These are phyloP conservation scores for Hiodon alosoides DNA, from an alignment of 2,113 vertebrate species.

Conservation along the genomic window DNA sequence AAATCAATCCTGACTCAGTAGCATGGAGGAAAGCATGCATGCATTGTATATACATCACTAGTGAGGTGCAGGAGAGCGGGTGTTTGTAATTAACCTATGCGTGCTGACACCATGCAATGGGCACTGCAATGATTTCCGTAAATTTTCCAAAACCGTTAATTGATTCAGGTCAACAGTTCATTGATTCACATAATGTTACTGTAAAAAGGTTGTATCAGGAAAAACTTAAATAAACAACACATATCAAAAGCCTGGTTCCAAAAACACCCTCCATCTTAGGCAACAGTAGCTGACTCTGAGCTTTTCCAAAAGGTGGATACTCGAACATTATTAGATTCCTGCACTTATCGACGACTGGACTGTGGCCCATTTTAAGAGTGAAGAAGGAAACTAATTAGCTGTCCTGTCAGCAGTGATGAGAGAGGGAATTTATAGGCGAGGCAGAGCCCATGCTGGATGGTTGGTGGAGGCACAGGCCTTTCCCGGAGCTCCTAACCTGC, in stretches of 20 bases:
- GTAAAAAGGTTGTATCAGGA: not conserved
- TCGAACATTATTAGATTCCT: constrained; percentile 9
- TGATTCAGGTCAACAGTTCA: not conserved
- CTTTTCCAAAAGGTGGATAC: constrained; percentile 6
- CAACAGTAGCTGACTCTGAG: not conserved
- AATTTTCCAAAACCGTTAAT: not conserved
- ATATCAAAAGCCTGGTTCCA: not conserved
- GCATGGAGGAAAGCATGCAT: constrained; percentile 41
- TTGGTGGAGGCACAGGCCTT: constrained; percentile 11
- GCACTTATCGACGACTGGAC: not conserved
- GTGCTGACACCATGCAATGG: not conserved
- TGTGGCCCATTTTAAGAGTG: constrained; percentile 9
- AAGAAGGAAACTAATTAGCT: constrained; percentile 22
- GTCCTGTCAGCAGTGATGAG: constrained; percentile 18
- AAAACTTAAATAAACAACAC: not conserved
- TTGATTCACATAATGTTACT: not conserved
- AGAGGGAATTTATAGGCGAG: constrained; percentile 18
- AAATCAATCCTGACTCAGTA: constrained; percentile 58
- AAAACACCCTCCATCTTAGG: constrained; percentile 27
- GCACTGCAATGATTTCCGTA: not conserved
- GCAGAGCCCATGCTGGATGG: constrained; percentile 2
- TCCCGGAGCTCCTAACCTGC: not conserved
- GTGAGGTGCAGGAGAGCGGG: not conserved
- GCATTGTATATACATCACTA: not conserved
- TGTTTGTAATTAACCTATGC: not conserved